A percentile compares a stretch with the other conserved stretches of the same genome.
phyloP scores from a whole-genome alignment of 2,797 vertebrate genomes.

The Urosaurus nigricauda region DNA sequence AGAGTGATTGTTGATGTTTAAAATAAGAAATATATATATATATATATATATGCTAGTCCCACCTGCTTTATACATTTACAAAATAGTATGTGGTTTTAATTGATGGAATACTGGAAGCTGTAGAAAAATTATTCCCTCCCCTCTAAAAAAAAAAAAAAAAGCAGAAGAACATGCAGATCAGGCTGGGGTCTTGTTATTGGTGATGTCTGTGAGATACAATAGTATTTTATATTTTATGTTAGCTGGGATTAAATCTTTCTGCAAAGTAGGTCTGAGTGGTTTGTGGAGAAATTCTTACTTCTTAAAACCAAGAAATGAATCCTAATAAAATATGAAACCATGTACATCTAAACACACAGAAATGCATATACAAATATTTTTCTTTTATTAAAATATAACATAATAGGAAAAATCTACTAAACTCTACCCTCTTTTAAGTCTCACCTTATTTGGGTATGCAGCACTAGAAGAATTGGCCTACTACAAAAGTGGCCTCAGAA shows the following conservation, averaged over 20 bases:
- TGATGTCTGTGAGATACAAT: neutral
- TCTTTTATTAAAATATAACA: too few relatives aligned
- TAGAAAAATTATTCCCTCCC: neutral
- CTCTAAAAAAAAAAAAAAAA: neutral
- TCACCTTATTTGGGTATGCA: too few relatives aligned
- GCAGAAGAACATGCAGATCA: neutral
- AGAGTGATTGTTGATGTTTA: neutral
- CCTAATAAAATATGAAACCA: too few relatives aligned
- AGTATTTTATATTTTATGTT: neutral
- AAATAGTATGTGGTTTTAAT: neutral
- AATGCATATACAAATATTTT: too few relatives aligned
- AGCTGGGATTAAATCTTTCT: too few relatives aligned
- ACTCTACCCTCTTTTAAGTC: too few relatives aligned
- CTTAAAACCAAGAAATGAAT: too few relatives aligned
- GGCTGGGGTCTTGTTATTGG: neutral
- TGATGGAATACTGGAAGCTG: neutral
- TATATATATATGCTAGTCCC: too few relatives aligned
- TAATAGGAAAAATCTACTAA: too few relatives aligned
- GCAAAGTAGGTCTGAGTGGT: neutral
- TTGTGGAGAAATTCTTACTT: too few relatives aligned
- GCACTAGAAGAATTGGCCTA: neutral
- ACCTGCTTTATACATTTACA: too few relatives aligned
- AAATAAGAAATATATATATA: neutral
- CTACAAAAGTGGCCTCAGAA: neutral
- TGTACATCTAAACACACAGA: too few relatives aligned